Percentiles rank a stretch among this genome's conserved stretches.
Conservation (phyloP, 2,888 invertebrate genomes). For the Amphipoea oculea region DNA sequence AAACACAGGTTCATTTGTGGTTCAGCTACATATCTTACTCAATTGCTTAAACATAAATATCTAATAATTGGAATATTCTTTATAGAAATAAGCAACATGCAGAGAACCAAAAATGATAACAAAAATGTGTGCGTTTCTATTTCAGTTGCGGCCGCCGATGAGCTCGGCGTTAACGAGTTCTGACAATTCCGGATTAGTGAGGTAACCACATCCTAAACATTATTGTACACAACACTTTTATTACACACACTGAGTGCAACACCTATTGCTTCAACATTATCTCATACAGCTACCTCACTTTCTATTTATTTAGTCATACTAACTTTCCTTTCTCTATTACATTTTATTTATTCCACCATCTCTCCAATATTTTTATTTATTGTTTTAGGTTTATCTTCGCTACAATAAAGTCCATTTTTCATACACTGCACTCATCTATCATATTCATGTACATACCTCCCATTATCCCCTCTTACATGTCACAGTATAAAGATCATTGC, state of each 20-base stretch:
- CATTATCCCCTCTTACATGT: conserved; percentile 74
- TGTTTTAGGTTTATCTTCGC: conserved; percentile 90
- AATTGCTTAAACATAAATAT: too few relatives aligned
- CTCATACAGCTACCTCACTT: conserved; percentile 60
- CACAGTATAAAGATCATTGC: conserved; percentile 78
- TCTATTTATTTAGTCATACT: conserved; percentile 54
- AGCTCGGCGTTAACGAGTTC: conserved; percentile 88
- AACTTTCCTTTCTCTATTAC: conserved; percentile 53
- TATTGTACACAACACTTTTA: conserved; percentile 48
- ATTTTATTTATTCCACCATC: conserved; percentile 58
- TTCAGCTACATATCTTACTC: too few relatives aligned
- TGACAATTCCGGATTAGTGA: conserved; percentile 90
- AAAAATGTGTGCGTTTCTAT: conserved; percentile 61
- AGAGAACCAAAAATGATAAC: conserved; percentile 5
- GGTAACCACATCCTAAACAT: conserved; percentile 76
- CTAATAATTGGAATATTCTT: too few relatives aligned
- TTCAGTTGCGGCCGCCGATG: conserved; percentile 89
- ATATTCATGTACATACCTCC: conserved; percentile 79
- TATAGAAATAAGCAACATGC: neutral
- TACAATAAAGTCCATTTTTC: conserved; percentile 82
- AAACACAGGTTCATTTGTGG: too few relatives aligned
- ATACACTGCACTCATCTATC: conserved; percentile 79
- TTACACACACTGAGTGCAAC: conserved; percentile 53
- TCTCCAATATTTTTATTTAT: conserved; percentile 75
- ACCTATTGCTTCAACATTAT: conserved; percentile 62